Evolutionary conservation across 1,140 invertebrate species (phyloP).

Genomic region (Ostrea denselamellosa): DNA sequence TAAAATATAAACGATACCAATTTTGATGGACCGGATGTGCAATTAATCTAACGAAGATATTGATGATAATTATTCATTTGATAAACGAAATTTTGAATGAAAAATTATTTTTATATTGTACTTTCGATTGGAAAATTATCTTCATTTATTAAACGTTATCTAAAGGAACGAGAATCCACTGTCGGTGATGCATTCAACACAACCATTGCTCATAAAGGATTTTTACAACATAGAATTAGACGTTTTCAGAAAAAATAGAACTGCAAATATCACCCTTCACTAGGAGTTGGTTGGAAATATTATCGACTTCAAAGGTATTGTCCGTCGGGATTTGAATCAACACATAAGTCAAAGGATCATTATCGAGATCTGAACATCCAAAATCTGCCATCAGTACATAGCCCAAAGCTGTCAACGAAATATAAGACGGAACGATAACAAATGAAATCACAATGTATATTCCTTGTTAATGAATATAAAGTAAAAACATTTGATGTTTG

Average conservation of each 20-base stretch:
- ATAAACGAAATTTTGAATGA: too few relatives aligned
- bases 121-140: too few relatives aligned
- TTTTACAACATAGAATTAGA: background rate
- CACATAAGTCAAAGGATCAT: conserved; percentile 37
- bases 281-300: conserved; percentile 52
- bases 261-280: background rate
- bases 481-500: too few relatives aligned
- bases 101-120: too few relatives aligned
- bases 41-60: background rate
- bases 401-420: background rate
- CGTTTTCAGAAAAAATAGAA: background rate
- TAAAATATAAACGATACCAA: too few relatives aligned
- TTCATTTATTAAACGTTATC: background rate
- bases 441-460: too few relatives aligned
- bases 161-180: background rate
- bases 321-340: conserved; percentile 46
- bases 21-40: too few relatives aligned
- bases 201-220: background rate
- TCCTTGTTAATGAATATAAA: too few relatives aligned
- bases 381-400: background rate
- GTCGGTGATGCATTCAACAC: background rate
- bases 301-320: conserved; percentile 58
- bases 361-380: conserved; percentile 11
- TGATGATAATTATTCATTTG: background rate
- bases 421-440: too few relatives aligned